Percentiles rank a stretch among this genome's conserved stretches.
phyloP scores from a whole-genome alignment of 1,140 invertebrate species.

The Brachionus angularis region DNA sequence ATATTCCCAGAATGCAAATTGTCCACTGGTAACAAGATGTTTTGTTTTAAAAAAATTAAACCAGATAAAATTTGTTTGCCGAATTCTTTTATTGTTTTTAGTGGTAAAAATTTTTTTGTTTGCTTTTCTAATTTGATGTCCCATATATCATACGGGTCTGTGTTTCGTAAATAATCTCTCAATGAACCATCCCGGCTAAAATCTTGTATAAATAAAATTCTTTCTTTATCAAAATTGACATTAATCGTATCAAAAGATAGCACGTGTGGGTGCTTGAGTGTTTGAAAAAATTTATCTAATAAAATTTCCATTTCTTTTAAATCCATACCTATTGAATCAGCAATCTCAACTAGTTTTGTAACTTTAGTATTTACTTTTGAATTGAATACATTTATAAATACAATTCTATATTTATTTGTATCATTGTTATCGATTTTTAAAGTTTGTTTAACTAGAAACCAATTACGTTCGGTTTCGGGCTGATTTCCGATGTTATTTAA shows the following conservation, averaged over 20 bases:
- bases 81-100: slow-evolving; percentile 35
- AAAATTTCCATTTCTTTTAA: slow-evolving; percentile 9
- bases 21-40: background rate
- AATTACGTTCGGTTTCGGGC: slow-evolving; percentile 1
- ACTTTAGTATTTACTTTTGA: slow-evolving; percentile 5
- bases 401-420: slow-evolving; percentile 15
- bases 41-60: slow-evolving; percentile 40
- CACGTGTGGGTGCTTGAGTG: slow-evolving; percentile 14
- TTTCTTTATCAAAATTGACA: slow-evolving; percentile 21
- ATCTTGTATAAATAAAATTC: slow-evolving; percentile 21
- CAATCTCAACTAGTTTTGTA: slow-evolving; percentile 18
- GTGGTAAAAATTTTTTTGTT: background rate
- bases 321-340: slow-evolving; percentile 16
- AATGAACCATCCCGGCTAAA: slow-evolving; percentile 33
- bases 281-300: slow-evolving; percentile 22
- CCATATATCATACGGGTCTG: slow-evolving; percentile 5
- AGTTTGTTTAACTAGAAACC: slow-evolving; percentile 37
- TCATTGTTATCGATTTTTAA: background rate
- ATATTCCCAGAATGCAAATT: slow-evolving; percentile 42
- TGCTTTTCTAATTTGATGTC: background rate
- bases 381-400: slow-evolving; percentile 7
- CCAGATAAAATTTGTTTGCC: slow-evolving; percentile 24
- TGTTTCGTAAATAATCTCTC: background rate
- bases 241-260: slow-evolving; percentile 1
- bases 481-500: slow-evolving; percentile 23